These are phyloP conservation scores for Ametastegia equiseti DNA, from an alignment of 2,888 invertebrate genomes.

Conservation along the genomic window DNA sequence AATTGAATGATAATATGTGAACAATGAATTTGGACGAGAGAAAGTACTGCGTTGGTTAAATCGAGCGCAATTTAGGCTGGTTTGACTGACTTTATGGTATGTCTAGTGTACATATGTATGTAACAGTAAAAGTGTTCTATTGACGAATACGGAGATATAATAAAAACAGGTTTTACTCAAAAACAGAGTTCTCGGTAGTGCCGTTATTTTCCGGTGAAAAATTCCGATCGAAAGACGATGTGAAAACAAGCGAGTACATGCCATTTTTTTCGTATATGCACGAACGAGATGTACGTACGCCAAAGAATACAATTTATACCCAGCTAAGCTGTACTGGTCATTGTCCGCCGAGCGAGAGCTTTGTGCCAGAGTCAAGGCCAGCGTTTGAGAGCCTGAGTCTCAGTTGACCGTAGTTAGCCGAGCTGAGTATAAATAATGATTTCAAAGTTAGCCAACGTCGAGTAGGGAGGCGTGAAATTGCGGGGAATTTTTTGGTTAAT, in stretches of 20 bases:
- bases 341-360: slow-evolving; percentile 32
- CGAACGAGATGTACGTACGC: not conserved
- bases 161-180: slow-evolving; percentile 17
- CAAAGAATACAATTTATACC: slow-evolving; percentile 8
- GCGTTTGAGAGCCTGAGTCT: slow-evolving; percentile 17
- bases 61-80: not conserved
- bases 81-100: not conserved
- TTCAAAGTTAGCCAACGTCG: not conserved
- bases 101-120: not conserved
- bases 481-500: not conserved
- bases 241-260: slow-evolving; percentile 10
- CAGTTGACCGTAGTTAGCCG: not conserved
- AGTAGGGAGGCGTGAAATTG: not conserved
- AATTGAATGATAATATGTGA: not conserved
- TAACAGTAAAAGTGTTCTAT: not conserved
- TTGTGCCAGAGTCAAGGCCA: slow-evolving; percentile 42
- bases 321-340: slow-evolving; percentile 32
- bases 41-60: not conserved
- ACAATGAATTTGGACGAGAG: not conserved
- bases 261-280: not conserved
- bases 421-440: not conserved
- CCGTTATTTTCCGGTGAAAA: not conserved
- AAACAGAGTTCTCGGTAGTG: not conserved
- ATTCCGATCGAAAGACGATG: not conserved
- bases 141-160: not conserved